phyloP scores from a whole-genome alignment of 2,888 invertebrate genomes.

The Stegophylla sp. region DNA sequence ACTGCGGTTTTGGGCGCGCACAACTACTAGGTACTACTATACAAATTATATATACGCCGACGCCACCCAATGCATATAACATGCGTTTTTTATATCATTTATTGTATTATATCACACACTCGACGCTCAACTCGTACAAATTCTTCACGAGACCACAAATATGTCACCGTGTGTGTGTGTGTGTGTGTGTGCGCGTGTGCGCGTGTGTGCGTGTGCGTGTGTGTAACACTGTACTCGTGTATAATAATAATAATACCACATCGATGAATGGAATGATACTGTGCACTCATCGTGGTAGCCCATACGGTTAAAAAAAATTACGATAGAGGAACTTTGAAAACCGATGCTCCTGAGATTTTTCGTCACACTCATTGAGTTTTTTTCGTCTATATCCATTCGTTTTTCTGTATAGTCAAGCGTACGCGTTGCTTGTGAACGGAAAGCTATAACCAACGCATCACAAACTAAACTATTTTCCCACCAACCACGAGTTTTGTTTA shows the following conservation, averaged over 20 bases:
- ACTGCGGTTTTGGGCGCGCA: constrained; percentile 17
- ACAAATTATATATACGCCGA: not conserved
- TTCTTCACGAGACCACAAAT: constrained; percentile 15
- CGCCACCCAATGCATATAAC: not conserved
- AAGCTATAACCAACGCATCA: not conserved
- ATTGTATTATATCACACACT: not conserved
- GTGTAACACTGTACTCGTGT: constrained; percentile 38
- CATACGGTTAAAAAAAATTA: not conserved
- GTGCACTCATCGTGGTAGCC: not conserved
- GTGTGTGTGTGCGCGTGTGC: constrained; percentile 18
- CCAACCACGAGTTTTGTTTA: not conserved
- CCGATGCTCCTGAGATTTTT: constrained; percentile 51
- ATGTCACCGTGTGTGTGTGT: constrained; percentile 1
- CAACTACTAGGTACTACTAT: no score
- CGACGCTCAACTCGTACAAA: not conserved
- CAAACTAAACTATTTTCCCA: constrained; percentile 13
- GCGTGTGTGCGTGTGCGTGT: constrained; percentile 37
- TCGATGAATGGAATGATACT: constrained; percentile 33
- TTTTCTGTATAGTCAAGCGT: constrained; percentile 8
- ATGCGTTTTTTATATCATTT: not conserved
- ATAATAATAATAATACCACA: not conserved
- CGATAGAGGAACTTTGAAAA: constrained; percentile 34
- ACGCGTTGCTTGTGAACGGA: not conserved
- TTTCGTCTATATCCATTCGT: constrained; percentile 30
- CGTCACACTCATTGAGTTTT: constrained; percentile 27